Evolutionary conservation across 2,113 vertebrate species (phyloP).

Genomic region (Neotragus pygmaeus): DNA sequence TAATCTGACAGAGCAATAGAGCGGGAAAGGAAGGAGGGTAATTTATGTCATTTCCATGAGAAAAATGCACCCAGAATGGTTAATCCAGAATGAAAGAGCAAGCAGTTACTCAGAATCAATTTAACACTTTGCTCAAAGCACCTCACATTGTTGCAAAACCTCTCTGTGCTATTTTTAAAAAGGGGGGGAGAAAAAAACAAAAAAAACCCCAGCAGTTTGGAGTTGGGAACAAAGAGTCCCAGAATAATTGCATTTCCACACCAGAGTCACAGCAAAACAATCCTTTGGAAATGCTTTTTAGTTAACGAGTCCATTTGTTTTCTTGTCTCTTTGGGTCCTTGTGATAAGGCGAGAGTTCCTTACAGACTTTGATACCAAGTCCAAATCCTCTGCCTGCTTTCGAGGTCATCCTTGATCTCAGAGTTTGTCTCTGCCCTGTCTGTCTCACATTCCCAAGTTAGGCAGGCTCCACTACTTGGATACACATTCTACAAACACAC

Average conservation of each 20-base stretch:
- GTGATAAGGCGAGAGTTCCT: neutral
- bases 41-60: neutral
- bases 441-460: neutral
- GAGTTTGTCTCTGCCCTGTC: neutral
- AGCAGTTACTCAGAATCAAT: neutral
- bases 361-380: neutral
- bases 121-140: slow-evolving; percentile 16
- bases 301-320: slow-evolving; percentile 45
- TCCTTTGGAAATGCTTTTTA: slow-evolving; percentile 41
- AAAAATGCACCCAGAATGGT: neutral
- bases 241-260: slow-evolving; percentile 51
- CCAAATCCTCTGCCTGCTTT: neutral
- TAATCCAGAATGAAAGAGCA: neutral
- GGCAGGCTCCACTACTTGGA: neutral
- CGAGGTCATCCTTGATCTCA: neutral
- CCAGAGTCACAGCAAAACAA: slow-evolving; percentile 28
- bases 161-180: slow-evolving; percentile 10
- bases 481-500: too few relatives aligned
- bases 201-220: slow-evolving; percentile 9
- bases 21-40: neutral
- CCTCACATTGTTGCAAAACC: slow-evolving; percentile 5
- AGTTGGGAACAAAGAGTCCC: slow-evolving; percentile 50
- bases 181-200: neutral
- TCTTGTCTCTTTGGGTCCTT: neutral
- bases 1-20: neutral